phyloP scores from a whole-genome alignment of 2,888 invertebrate species.

The Phragmatobia fuliginosa region DNA sequence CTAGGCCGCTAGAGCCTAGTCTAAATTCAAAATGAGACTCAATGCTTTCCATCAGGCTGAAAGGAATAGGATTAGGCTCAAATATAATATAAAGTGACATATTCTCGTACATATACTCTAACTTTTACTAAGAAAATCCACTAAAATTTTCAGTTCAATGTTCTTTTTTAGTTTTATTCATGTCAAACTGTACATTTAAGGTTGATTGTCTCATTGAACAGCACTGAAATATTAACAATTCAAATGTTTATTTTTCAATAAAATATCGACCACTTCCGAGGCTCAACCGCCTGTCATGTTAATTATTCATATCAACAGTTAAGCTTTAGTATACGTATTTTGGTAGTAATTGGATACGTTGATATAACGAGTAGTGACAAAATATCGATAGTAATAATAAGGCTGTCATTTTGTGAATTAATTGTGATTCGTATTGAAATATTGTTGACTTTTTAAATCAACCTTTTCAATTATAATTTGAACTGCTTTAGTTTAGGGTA shows the following conservation, averaged over 20 bases:
- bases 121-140: too few species aligned
- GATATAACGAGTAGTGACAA: slow-evolving; percentile 5
- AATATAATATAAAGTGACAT: too few species aligned
- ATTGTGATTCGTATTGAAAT: not conserved
- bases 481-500: not conserved
- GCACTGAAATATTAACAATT: slow-evolving; percentile 27
- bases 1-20: too few species aligned
- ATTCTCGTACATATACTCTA: too few species aligned
- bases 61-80: too few species aligned
- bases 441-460: not conserved
- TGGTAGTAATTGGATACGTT: slow-evolving; percentile 8
- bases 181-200: slow-evolving; percentile 27
- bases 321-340: slow-evolving; percentile 22
- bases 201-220: slow-evolving; percentile 25
- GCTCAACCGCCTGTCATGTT: slow-evolving; percentile 12
- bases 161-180: slow-evolving; percentile 12
- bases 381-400: slow-evolving; percentile 3
- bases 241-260: slow-evolving; percentile 32
- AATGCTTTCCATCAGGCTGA: too few species aligned
- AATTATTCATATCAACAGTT: slow-evolving; percentile 25
- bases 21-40: too few species aligned
- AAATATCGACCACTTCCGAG: slow-evolving; percentile 22
- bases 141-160: not conserved
- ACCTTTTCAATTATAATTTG: not conserved
- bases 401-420: slow-evolving; percentile 2